Evolutionary conservation across 2,888 invertebrate species (phyloP), one percentile per base, ranked within the genome.

Genomic region (Sipha maydis): DNA sequence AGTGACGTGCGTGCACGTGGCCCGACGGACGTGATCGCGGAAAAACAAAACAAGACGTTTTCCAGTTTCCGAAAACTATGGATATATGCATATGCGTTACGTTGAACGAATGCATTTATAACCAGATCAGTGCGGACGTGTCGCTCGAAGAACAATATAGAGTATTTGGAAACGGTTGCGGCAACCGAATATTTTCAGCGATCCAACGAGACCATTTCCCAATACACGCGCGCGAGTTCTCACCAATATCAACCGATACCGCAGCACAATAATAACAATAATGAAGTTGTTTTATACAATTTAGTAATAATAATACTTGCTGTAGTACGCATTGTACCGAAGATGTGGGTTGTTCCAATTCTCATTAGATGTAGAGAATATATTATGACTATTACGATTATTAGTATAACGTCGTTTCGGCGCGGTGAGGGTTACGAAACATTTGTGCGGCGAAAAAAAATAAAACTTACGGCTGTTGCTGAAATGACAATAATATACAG

Each of bases 21-120:
- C 48, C 3, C 54, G 56, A 48, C 21, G 54, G 61, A 61, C 83
- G 83, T 61, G 84, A 83, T 61, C 38, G 75, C 38, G 28, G 38
- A 61, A 61, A 25, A 61, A 56, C 8, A 17, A 69, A 41, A 28
- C 17, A 28, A 67, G 69, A 48, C 28, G 67, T 82, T 69, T 69
- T 69, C 21, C 69, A 69, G 38, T 69, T 67, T 69, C 21, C 41
- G 31, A 34, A 38, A 21, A 28, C 28, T 31, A 14, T 31, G 19
- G 14, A 34, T n/a, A n/a, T n/a, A n/a, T n/a, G n/a, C n/a, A n/a
- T n/a, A n/a, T n/a, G n/a, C n/a, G n/a, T n/a, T n/a, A n/a, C n/a
- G n/a, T n/a, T n/a, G n/a, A n/a, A n/a, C n/a, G n/a, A 7, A 38
- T 38, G 7, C 38, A 38, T 38, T 5, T 38, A 38, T 38, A 3